These are phyloP conservation scores for Pogonocichla stellata DNA, from an alignment of 2,113 vertebrate species.

Conservation along the genomic window DNA sequence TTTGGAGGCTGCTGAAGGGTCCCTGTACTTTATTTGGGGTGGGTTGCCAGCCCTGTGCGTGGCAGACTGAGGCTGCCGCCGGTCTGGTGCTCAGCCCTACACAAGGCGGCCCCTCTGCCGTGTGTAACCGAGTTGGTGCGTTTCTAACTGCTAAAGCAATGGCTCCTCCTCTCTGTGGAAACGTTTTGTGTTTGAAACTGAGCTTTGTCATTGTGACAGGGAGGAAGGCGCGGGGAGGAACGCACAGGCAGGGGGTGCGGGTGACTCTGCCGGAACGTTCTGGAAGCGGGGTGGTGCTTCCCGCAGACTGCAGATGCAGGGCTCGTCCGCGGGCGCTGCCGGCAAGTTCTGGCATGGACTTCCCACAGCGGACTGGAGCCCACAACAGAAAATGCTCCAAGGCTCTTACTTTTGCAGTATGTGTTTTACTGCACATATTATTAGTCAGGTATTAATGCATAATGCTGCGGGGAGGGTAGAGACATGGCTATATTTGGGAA, in stretches of 20 bases:
- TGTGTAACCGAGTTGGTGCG: rapidly evolving
- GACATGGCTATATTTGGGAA: background rate
- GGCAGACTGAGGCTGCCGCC: background rate
- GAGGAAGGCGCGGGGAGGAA: background rate
- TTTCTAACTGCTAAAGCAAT: rapidly evolving
- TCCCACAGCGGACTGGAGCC: background rate
- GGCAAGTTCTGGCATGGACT: background rate
- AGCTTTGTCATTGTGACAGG: background rate
- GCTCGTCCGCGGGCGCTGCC: background rate
- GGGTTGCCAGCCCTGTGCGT: rapidly evolving
- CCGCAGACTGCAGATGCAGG: background rate
- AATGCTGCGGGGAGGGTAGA: background rate
- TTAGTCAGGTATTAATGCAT: background rate
- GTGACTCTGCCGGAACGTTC: conserved; percentile 9
- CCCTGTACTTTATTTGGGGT: too few relatives aligned
- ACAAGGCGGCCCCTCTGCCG: too few relatives aligned
- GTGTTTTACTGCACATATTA: background rate
- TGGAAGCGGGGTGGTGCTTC: conserved; percentile 50
- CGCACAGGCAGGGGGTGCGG: background rate
- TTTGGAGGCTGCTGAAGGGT: background rate
- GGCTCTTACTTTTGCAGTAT: background rate
- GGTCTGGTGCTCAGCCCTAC: rapidly evolving
- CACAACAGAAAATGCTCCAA: background rate
- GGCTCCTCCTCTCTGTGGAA: background rate
- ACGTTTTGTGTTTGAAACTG: background rate